phyloP scores from a whole-genome alignment of 2,797 vertebrate genomes.

The Poecilia wingei region DNA sequence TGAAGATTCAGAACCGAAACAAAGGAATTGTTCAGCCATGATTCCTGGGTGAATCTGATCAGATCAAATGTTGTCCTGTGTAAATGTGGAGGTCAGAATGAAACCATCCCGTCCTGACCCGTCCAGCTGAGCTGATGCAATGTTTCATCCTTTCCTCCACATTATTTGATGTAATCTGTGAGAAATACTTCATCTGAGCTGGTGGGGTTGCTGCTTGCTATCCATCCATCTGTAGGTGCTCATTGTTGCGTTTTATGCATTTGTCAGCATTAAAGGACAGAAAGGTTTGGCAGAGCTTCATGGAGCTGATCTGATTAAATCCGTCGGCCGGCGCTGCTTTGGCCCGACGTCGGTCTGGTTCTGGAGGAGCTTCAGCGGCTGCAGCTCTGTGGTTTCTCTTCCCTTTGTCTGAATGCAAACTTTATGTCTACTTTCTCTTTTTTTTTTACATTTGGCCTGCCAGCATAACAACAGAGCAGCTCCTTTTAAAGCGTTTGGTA shows the following conservation, averaged over 20 bases:
- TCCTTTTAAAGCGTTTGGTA: neutral
- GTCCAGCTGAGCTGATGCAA: neutral
- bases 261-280: neutral
- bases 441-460: neutral
- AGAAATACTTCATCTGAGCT: neutral
- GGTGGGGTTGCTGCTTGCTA: neutral
- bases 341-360: neutral
- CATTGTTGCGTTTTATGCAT: neutral
- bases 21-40: neutral
- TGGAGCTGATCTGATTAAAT: neutral
- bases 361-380: neutral
- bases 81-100: neutral
- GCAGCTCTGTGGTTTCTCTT: conserved; percentile 2
- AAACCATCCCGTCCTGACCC: neutral
- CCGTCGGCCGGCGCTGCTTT: neutral
- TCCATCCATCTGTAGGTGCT: neutral
- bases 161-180: neutral
- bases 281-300: neutral
- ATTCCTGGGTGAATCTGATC: neutral
- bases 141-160: neutral
- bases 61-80: neutral
- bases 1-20: neutral
- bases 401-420: neutral
- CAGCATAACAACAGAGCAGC: neutral
- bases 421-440: neutral